Evolutionary conservation across 2,113 vertebrate species (phyloP).

Genomic region (Cinclus cinclus): DNA sequence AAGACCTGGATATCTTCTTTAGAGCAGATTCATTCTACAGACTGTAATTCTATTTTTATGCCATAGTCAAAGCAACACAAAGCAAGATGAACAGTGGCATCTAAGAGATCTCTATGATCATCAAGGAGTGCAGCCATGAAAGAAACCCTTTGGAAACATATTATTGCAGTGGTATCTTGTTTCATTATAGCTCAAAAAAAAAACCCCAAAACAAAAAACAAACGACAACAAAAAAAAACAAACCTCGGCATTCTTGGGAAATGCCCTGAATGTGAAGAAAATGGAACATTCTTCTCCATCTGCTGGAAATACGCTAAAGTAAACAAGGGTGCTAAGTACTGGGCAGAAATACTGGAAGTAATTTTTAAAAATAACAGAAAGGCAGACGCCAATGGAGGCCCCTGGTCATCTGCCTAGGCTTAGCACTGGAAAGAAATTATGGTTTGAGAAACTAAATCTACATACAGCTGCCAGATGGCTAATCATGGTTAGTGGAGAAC

Average conservation of each 20-base stretch:
- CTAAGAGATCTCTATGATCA: background rate
- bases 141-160: slow-evolving; percentile 2
- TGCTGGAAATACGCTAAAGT: slow-evolving; percentile 52
- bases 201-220: too few relatives aligned
- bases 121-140: background rate
- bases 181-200: background rate
- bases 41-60: background rate
- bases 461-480: slow-evolving; percentile 47
- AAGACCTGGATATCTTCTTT: background rate
- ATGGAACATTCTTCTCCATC: slow-evolving; percentile 20
- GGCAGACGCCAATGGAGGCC: background rate
- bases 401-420: background rate
- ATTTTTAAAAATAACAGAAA: slow-evolving; percentile 60
- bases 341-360: slow-evolving; percentile 61
- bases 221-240: background rate
- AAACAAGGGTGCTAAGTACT: slow-evolving; percentile 44
- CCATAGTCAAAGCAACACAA: background rate
- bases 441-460: slow-evolving; percentile 10
- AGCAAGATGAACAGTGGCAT: background rate
- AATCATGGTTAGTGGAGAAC: slow-evolving; percentile 27
- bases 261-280: slow-evolving; percentile 52
- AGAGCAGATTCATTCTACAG: background rate
- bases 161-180: background rate
- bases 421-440: slow-evolving; percentile 47
- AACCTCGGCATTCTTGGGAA: background rate